A percentile compares a stretch with the other conserved stretches of the same genome.
phyloP scores from a whole-genome alignment of 2,888 invertebrate genomes.

The Meganola albula region DNA sequence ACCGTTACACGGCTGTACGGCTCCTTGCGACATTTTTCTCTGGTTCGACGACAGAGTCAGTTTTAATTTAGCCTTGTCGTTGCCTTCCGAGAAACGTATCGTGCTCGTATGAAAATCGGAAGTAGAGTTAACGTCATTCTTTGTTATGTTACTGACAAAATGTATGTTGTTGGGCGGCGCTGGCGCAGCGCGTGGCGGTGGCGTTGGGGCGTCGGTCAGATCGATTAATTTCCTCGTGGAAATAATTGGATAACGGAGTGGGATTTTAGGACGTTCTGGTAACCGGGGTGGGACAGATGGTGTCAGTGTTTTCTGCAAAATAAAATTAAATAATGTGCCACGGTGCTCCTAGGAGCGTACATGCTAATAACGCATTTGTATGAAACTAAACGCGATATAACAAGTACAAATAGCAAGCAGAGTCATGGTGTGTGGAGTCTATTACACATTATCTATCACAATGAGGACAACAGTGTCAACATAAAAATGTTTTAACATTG shows the following conservation, averaged over 20 bases:
- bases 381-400: slow-evolving; percentile 33
- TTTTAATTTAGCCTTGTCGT: slow-evolving; percentile 60
- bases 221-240: slow-evolving; percentile 67
- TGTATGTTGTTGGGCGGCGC: slow-evolving; percentile 44
- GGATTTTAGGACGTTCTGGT: slow-evolving; percentile 66
- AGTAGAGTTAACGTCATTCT: slow-evolving; percentile 45
- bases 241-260: slow-evolving; percentile 64
- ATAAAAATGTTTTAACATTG: no score
- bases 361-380: slow-evolving; percentile 48
- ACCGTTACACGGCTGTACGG: slow-evolving; percentile 38
- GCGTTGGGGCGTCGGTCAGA: slow-evolving; percentile 61
- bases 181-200: slow-evolving; percentile 54
- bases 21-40: slow-evolving; percentile 39
- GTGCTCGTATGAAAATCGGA: slow-evolving; percentile 66
- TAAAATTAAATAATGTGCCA: slow-evolving; percentile 68
- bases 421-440: slow-evolving; percentile 22
- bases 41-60: slow-evolving; percentile 59
- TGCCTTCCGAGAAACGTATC: slow-evolving; percentile 63
- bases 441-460: slow-evolving; percentile 8
- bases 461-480: no score
- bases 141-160: slow-evolving; percentile 65
- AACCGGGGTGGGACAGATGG: slow-evolving; percentile 66
- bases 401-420: slow-evolving; percentile 30
- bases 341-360: slow-evolving; percentile 58
- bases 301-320: slow-evolving; percentile 72